Evolutionary conservation across 37 sponge, comb jelly and placozoan genomes (phyloP).

Genomic region (Halisarca cf. caerulea): DNA sequence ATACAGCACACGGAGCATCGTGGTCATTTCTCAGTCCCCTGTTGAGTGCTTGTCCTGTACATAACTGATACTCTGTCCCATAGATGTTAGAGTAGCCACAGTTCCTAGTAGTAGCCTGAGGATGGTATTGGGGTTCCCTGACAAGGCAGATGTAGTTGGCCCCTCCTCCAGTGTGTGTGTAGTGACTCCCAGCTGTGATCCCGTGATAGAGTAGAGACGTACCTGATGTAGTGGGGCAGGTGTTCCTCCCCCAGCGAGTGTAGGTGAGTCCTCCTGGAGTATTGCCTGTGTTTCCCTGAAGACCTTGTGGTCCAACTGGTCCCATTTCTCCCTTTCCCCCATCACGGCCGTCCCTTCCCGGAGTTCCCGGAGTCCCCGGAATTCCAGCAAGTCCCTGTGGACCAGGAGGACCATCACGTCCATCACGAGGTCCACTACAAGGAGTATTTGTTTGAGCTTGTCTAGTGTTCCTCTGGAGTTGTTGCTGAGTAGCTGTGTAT

Average conservation of each 20-base stretch:
- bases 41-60: background rate
- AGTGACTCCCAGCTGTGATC: constrained; percentile 1
- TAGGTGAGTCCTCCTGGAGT: constrained; percentile 38
- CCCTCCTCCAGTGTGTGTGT: constrained; percentile 44
- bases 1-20: constrained; percentile 68
- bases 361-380: constrained; percentile 24
- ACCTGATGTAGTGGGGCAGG: constrained; percentile 44
- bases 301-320: constrained; percentile 12
- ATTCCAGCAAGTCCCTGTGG: constrained; percentile 19
- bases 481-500: too few species aligned
- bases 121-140: constrained; percentile 30
- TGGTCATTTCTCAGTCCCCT: background rate
- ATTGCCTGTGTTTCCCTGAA: constrained; percentile 24
- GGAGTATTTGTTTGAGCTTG: too few species aligned
- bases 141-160: constrained; percentile 54
- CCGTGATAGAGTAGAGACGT: constrained; percentile 39
- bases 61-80: constrained; percentile 49
- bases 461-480: too few species aligned
- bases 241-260: constrained; percentile 52
- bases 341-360: constrained; percentile 37
- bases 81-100: background rate
- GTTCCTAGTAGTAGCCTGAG: background rate
- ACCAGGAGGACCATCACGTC: background rate
- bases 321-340: constrained; percentile 23
- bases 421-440: too few species aligned